Conservation (phyloP, 2,113 vertebrate species). For the Engystomops pustulosus region DNA sequence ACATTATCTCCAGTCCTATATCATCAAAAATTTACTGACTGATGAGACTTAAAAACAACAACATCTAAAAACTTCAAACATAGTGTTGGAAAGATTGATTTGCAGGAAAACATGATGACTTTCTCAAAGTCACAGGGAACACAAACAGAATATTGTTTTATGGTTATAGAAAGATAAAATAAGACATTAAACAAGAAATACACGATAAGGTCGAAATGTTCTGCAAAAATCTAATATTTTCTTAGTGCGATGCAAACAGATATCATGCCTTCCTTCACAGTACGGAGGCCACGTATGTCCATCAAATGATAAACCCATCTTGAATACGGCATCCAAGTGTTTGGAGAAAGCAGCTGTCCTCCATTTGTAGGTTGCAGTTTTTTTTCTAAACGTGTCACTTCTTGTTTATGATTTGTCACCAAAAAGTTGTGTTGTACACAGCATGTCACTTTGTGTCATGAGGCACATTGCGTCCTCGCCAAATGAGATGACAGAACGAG, state of each 20-base stretch:
- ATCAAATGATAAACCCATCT: slow-evolving; percentile 29
- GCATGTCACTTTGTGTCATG: slow-evolving; percentile 50
- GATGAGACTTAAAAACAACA: neutral
- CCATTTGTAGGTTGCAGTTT: slow-evolving; percentile 8
- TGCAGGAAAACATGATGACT: neutral
- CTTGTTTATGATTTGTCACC: slow-evolving; percentile 50
- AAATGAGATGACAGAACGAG: slow-evolving; percentile 44
- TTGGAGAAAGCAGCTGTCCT: slow-evolving; percentile 52
- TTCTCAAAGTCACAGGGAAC: slow-evolving; percentile 30
- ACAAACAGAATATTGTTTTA: slow-evolving; percentile 21
- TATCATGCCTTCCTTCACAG: neutral
- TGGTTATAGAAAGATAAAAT: slow-evolving; percentile 26
- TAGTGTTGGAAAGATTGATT: too few relatives aligned
- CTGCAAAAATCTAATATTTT: slow-evolving; percentile 24
- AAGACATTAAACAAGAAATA: slow-evolving; percentile 17
- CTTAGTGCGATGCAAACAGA: slow-evolving; percentile 24
- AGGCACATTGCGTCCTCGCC: neutral
- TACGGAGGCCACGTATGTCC: neutral
- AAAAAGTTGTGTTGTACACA: slow-evolving; percentile 43
- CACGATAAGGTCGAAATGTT: neutral
- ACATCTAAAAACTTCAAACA: neutral
- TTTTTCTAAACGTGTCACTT: slow-evolving; percentile 39
- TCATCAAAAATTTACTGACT: neutral
- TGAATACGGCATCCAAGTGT: neutral
- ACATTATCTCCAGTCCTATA: neutral